Base-by-base conservation (phyloP, 2,888 invertebrate genomes). In the Acronicta alni region DNA sequence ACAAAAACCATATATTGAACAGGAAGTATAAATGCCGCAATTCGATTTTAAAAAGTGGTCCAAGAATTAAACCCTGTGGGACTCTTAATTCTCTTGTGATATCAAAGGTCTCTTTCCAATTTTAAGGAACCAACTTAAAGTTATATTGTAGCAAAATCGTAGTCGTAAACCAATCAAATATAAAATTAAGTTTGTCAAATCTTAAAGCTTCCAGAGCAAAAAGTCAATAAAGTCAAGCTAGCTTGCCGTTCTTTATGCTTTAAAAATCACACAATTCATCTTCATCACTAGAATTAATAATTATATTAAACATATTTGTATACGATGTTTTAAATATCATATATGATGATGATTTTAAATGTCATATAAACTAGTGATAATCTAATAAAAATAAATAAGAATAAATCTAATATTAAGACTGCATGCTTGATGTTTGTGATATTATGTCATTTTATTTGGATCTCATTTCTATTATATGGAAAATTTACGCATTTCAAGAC, bases 351-450 rank as follows among this genome's bases (percentile, higher is more conserved):
- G n/a, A 26, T 41, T 49, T 14, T 30, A 30, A 30, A 41, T 57
- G 18, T 47, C 37, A 53, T 57, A 8, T 37, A 35, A 54, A 52
- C 20, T 57, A 57, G 45, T 47, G 26, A n/a, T 57, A 17, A 41
- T 57, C 45, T 41, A n/a, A n/a, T n/a, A n/a, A n/a, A n/a, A n/a
- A n/a, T n/a, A n/a, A n/a, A n/a, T n/a, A n/a, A n/a, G n/a, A n/a
- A n/a, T n/a, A n/a, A n/a, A n/a, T n/a, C n/a, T 61, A 48, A 67
- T 44, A 45, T 49, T 67, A 72, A 64, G 66, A 62, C 67, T 71
- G 75, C 57, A 71, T 59, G 42, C 44, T 63, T 54, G 17, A 48
- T 53, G 53, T 77, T 65, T 75, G 76, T 79, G 78, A 79, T 79
- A 66, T 56, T 44, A 52, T 32, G 63, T 52, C 72, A 70, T 66